A percentile compares a stretch with the other conserved stretches of the same genome.
Evolutionary conservation across 1,140 invertebrate species (phyloP).

Genomic region (Drosophila yakuba): DNA sequence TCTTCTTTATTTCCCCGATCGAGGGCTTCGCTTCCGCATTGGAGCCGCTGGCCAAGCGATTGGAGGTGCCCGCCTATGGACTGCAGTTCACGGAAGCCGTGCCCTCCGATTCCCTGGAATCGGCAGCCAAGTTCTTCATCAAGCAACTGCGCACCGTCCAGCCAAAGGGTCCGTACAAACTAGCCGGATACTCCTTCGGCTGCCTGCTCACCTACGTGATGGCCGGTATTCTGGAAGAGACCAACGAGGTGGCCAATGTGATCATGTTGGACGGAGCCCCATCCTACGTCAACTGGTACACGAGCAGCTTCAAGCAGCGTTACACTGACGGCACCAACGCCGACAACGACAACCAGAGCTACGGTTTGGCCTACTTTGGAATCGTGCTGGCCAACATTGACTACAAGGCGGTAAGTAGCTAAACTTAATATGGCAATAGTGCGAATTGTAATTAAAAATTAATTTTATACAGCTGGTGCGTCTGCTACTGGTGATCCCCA

Average conservation of each 20-base stretch:
- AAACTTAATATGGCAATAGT: background rate
- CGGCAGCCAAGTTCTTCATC: conserved; percentile 93
- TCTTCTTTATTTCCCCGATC: conserved; percentile 95
- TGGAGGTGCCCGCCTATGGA: conserved; percentile 93
- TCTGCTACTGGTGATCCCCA: conserved; percentile 85
- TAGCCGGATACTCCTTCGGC: conserved; percentile 98
- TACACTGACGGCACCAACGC: conserved; percentile 68
- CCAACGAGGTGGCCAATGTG: conserved; percentile 88
- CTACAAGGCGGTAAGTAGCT: conserved; percentile 84
- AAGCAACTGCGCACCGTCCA: conserved; percentile 91
- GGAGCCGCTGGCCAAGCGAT: conserved; percentile 88
- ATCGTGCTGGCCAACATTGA: conserved; percentile 92
- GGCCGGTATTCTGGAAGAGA: conserved; percentile 91
- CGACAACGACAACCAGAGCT: conserved; percentile 87
- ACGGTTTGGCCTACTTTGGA: conserved; percentile 92
- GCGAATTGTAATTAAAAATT: background rate
- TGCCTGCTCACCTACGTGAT: conserved; percentile 97
- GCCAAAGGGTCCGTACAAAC: conserved; percentile 91
- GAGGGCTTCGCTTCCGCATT: conserved; percentile 93
- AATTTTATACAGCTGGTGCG: conserved; percentile 55
- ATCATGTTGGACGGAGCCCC: conserved; percentile 96
- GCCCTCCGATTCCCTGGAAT: conserved; percentile 89
- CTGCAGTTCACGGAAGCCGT: conserved; percentile 93
- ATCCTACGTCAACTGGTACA: conserved; percentile 93
- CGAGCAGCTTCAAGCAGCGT: conserved; percentile 88